Base-by-base conservation (phyloP, 2,888 invertebrate genomes). In the Azorinus chamasolen region DNA sequence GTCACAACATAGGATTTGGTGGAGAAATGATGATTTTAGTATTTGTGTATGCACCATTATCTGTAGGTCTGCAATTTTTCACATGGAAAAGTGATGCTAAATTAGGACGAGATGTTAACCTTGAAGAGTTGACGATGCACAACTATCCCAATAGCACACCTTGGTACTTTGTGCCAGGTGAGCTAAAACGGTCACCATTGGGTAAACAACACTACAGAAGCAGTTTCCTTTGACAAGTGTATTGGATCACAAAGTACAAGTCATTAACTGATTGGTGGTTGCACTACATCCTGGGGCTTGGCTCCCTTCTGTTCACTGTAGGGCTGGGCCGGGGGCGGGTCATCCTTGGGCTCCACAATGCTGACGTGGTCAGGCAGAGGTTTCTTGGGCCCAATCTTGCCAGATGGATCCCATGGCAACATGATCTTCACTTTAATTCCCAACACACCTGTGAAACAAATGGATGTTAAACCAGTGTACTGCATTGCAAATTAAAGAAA, bases 321-420 rank as follows among this genome's bases (percentile, higher is more conserved):
- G 68, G 97, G 97, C 92, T 95, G 95, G 22, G 94, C 92, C 8
- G 72, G 18, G 96, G 96, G 63, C 95, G 94, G 62, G 95, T 95
- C 94, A 99, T 99, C 98, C 94, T 99, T 99, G 69, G 99, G 99
- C 94, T 99, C 99, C 72, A 97, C 96, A 87, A 99, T 99, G 89
- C 96, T 96, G 48, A 99, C 98, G 94, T 98, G 97, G 94, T 99
- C 99, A 57, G 99, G 99, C 92, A 99, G 95, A 5, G 99, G 99
- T 93, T 96, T 96, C 95, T 98, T 98, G 84, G 99, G 99, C 63
- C 99, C 99, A 90, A 96, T 97, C 95, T 99, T 99, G 94, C 99
- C 99, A 93, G 96, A 96, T 78, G 98, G 96, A 95, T 99, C 99
- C 96, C 97, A 98, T 48, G 99, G 99, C 94, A 99, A 95, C 99